Evolutionary conservation across 64 coral and sea anemone species (phyloP).

Genomic region (Pachyseris speciosa): DNA sequence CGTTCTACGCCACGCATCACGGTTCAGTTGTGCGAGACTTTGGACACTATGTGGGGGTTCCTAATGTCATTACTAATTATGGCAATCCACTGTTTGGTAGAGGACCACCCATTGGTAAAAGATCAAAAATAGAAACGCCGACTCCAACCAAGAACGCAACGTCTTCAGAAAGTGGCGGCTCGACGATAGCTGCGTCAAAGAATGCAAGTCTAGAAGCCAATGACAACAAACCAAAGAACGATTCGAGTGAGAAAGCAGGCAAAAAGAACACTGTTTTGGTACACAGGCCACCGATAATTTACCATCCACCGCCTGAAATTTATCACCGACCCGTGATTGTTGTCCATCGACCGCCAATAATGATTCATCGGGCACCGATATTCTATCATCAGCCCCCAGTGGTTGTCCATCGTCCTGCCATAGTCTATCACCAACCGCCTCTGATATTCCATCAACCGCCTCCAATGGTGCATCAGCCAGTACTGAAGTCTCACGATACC

Average conservation of each 20-base stretch:
- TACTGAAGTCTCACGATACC: conserved; percentile 85
- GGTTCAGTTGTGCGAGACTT: conserved; percentile 95
- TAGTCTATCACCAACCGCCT: conserved; percentile 93
- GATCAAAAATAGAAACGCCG: conserved; percentile 63
- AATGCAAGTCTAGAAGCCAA: neutral
- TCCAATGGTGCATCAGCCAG: conserved; percentile 82
- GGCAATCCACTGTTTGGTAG: conserved; percentile 83
- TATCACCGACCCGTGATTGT: conserved; percentile 93
- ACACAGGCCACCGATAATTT: conserved; percentile 89
- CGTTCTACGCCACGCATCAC: conserved; percentile 94
- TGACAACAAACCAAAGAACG: conserved; percentile 49
- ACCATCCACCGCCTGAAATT: conserved; percentile 93
- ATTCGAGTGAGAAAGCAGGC: conserved; percentile 60
- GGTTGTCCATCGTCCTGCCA: conserved; percentile 88
- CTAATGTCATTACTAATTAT: conserved; percentile 94
- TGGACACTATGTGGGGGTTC: conserved; percentile 93
- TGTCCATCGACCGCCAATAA: conserved; percentile 87
- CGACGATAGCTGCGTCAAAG: neutral
- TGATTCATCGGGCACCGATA: conserved; percentile 85
- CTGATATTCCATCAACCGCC: conserved; percentile 91
- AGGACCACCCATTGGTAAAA: conserved; percentile 60
- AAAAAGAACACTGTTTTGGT: conserved; percentile 90
- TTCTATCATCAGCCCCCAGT: conserved; percentile 90
- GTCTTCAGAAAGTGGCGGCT: neutral
- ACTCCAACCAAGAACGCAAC: conserved; percentile 39